These are phyloP conservation scores for Oxystoma pomonae DNA, from an alignment of 2,888 invertebrate species.

Conservation along the genomic window DNA sequence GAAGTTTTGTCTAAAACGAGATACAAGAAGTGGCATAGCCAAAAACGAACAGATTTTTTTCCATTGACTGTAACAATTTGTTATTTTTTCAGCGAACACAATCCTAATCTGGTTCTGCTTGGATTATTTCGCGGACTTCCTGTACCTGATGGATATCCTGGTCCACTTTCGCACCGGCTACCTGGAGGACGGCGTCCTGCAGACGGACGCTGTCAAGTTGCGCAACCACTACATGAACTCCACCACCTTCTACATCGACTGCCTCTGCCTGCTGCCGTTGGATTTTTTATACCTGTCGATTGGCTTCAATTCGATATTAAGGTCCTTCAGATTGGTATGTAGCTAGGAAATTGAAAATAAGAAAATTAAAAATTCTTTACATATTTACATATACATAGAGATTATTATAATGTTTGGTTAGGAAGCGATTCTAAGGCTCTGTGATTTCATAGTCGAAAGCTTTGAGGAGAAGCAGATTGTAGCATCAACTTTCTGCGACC, in stretches of 20 bases:
- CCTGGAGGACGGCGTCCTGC: constrained; percentile 94
- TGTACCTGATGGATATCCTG: constrained; percentile 93
- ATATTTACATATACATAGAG: no score
- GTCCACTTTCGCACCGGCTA: constrained; percentile 98
- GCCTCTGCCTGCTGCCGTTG: constrained; percentile 93
- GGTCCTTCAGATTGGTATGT: constrained; percentile 85
- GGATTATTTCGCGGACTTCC: constrained; percentile 94
- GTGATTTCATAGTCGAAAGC: no score
- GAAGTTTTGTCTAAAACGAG: no score
- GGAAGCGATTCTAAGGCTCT: no score
- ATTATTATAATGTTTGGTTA: no score
- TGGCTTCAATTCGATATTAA: constrained; percentile 89
- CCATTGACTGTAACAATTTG: no score
- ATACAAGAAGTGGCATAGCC: no score
- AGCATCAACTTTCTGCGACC: no score
- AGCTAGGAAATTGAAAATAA: no score
- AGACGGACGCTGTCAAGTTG: constrained; percentile 90
- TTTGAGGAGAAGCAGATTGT: no score
- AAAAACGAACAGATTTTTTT: no score
- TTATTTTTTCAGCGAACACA: constrained; percentile 65
- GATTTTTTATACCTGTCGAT: constrained; percentile 98
- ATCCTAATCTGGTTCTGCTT: constrained; percentile 93
- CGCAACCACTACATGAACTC: constrained; percentile 97
- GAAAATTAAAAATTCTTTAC: no score
- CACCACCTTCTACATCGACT: constrained; percentile 93